phyloP scores from a whole-genome alignment of 2,113 vertebrate species.

The Alligator sinensis region DNA sequence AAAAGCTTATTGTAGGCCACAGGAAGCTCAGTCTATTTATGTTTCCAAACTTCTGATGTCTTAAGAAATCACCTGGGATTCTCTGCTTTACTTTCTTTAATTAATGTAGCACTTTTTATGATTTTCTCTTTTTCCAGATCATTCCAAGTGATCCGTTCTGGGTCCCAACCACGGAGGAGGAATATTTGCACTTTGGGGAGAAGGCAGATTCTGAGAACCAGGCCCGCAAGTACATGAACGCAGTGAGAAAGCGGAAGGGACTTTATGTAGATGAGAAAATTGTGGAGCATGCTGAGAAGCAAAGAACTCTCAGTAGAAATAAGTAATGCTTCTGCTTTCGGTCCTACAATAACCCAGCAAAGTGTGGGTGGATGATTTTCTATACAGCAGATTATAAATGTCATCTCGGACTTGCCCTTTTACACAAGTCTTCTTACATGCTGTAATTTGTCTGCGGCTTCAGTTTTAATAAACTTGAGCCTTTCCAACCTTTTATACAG shows the following conservation, averaged over 20 bases:
- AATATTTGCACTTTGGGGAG: constrained; percentile 97
- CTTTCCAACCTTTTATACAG: constrained; percentile 50
- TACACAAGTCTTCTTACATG: constrained; percentile 4
- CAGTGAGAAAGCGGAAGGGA: constrained; percentile 92
- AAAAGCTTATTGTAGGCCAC: not conserved
- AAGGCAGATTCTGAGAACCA: constrained; percentile 95
- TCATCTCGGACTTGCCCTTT: constrained; percentile 10
- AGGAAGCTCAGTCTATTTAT: not conserved
- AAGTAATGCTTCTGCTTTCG: constrained; percentile 79
- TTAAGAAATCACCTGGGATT: not conserved
- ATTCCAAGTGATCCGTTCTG: constrained; percentile 93
- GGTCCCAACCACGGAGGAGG: constrained; percentile 97
- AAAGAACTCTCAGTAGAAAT: constrained; percentile 94
- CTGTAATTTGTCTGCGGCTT: not conserved
- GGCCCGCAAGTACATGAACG: constrained; percentile 95
- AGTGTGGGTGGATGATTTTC: not conserved
- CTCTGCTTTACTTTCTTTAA: not conserved
- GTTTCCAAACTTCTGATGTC: not conserved
- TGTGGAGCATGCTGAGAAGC: constrained; percentile 95
- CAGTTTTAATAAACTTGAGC: constrained; percentile 58
- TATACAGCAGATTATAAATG: constrained; percentile 19
- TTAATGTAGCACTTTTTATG: not conserved
- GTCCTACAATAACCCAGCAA: not conserved
- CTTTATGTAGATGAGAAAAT: constrained; percentile 96
- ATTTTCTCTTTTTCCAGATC: constrained; percentile 76